Conservation (phyloP, 2,113 vertebrate species). For the Jaculus jaculus region DNA sequence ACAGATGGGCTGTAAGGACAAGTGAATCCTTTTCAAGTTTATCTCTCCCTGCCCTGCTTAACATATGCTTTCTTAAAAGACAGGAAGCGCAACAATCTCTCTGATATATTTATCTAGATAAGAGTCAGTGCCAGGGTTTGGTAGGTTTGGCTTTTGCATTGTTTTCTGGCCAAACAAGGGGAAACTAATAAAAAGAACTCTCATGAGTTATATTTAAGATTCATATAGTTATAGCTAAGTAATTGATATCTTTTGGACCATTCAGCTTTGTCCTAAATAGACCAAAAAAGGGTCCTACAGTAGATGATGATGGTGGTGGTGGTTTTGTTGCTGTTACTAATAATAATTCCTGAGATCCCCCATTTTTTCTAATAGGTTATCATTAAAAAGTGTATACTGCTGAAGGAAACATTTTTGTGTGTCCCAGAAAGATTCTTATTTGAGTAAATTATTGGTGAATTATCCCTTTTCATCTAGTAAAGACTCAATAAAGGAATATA, state of each 20-base stretch:
- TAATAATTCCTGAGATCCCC: background rate
- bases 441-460: background rate
- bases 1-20: slow-evolving; percentile 88
- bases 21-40: slow-evolving; percentile 82
- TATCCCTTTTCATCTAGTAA: background rate
- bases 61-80: slow-evolving; percentile 85
- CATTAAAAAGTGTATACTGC: background rate
- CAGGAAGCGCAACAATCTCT: slow-evolving; percentile 70
- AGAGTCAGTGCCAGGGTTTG: background rate
- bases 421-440: background rate
- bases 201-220: slow-evolving; percentile 3
- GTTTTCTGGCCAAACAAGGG: background rate
- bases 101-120: slow-evolving; percentile 79
- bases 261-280: background rate
- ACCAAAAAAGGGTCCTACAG: background rate
- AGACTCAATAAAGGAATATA: background rate
- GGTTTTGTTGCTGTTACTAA: background rate
- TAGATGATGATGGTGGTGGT: background rate
- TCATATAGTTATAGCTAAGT: background rate
- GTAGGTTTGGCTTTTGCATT: background rate
- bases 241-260: background rate
- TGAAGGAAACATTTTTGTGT: background rate
- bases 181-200: background rate
- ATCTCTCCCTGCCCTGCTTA: slow-evolving; percentile 82
- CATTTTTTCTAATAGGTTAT: background rate